Base-by-base conservation (phyloP, 2,797 vertebrate genomes). In the Setipinna tenuifilis region DNA sequence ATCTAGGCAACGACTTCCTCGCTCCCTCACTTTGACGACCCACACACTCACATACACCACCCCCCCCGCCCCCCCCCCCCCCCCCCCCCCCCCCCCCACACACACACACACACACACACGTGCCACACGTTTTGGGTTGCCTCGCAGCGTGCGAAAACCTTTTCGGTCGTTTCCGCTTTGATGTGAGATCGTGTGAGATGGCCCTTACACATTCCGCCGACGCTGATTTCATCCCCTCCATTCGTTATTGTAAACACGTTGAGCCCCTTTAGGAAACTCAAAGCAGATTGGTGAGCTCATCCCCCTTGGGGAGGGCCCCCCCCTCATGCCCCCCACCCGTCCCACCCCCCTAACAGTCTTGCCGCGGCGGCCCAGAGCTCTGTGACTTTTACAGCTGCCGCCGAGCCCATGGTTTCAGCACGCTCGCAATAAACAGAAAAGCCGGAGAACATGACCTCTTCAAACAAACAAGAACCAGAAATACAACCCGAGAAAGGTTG, bases 271-370 rank as follows among this genome's bases (percentile, higher is more conserved):
- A 87, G 75, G 84, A 86, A 88, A 88, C 82, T 85, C 87, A 88
- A 88, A 90, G 68, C 81, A 86, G 82, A 87, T 48, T 87, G 58
- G 83, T 88, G 59, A 86, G 54, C 81, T 89, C 68, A 84, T 68
- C 68, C 31, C 41, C 35, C 50, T 54, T 54, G 50, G 50, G 46
- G 46, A 48, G 68, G 68, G 28, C n/a, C n/a, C n/a, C n/a, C n/a
- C n/a, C n/a, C n/a, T n/a, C n/a, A n/a, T n/a, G n/a, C n/a, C n/a
- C n/a, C n/a, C n/a, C n/a, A n/a, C n/a, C n/a, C n/a, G n/a, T n/a
- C n/a, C n/a, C n/a, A n/a, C n/a, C n/a, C 71, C 71, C 71, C 71
- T 11, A 3, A 6, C 41, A 78, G 17, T 78, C 35, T 44, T 16
- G 35, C 58, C 12, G 7, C 4, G 25, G 31, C 50, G 50, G 50